phyloP scores from a whole-genome alignment of 2,113 vertebrate genomes.

The Condylura cristata region DNA sequence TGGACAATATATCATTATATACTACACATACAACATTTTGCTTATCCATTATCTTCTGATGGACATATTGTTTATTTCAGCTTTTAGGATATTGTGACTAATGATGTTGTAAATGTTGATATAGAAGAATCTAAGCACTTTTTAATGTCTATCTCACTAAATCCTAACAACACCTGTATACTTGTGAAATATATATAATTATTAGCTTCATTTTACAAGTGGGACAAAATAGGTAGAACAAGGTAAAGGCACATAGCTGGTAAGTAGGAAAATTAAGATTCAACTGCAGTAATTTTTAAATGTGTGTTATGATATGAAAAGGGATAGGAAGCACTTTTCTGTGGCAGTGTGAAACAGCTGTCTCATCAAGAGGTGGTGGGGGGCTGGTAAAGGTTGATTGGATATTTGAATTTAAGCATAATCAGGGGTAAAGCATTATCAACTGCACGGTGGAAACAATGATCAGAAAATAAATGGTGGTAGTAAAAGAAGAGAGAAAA shows the following conservation, averaged over 20 bases:
- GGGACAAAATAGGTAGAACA: neutral
- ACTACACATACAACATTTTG: neutral
- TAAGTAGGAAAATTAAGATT: neutral
- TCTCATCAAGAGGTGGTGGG: neutral
- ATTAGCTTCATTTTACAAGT: neutral
- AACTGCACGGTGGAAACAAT: neutral
- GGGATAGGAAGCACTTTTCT: neutral
- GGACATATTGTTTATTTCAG: neutral
- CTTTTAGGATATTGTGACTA: conserved; percentile 20
- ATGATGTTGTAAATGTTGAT: neutral
- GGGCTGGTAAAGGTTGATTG: neutral
- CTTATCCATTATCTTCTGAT: neutral
- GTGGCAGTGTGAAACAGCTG: neutral
- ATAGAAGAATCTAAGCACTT: neutral
- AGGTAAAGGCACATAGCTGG: neutral
- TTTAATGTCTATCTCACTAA: neutral
- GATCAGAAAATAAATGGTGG: neutral
- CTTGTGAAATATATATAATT: neutral
- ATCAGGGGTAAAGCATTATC: neutral
- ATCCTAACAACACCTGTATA: neutral
- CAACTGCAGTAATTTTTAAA: neutral
- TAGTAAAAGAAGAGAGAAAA: neutral
- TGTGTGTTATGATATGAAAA: neutral
- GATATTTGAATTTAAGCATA: neutral
- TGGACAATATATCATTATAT: neutral